Evolutionary conservation across 1,140 invertebrate genomes (phyloP), one percentile per base, ranked within the genome.

Genomic region (Drosophila erecta): DNA sequence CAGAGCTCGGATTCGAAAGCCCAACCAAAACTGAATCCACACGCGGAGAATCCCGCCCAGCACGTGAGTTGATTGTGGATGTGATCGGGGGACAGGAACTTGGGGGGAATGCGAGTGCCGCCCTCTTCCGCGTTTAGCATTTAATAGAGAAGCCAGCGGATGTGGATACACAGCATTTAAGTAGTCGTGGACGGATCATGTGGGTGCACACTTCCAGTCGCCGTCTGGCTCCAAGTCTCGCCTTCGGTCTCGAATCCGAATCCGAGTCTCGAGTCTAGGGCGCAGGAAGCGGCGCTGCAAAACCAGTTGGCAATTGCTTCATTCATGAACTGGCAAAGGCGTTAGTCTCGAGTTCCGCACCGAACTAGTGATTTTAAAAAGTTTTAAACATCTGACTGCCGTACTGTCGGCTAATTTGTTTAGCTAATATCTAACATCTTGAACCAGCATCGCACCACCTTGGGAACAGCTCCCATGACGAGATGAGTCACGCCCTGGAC

Each of bases 71-170:
- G 51, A n/a, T 17, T 41, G n/a, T 43, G 53, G 14, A 50, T 30
- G 30, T 10, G 37, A 22, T 24, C 11, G 15, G 14, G 53, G 37
- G 15, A 37, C 41, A 35, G 50, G 50, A 37, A 24, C 49, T 69
- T 22, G 51, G 24, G 38, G 20, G 20, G 44, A 10, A 37, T 15
- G 81, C 79, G 70, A 73, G 65, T 56, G 81, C 85, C 83, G 83
- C 79, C 84, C 75, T 84, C 84, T 87, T 89, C 84, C 84, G 84
- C 73, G 89, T 87, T 86, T 87, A 81, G 84, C 73, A 86, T 87
- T 86, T 87, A 81, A 83, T 75, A 75, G 80, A 75, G 65, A 62
- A 64, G 65, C 67, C 71, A 81, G 62, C 70, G 72, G 72, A 75
- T 74, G 67, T 74, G 56, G 51, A 72, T 55, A 74, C 47, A 44